phyloP scores from a whole-genome alignment of 2,797 vertebrate genomes.

The Borostomias antarcticus region DNA sequence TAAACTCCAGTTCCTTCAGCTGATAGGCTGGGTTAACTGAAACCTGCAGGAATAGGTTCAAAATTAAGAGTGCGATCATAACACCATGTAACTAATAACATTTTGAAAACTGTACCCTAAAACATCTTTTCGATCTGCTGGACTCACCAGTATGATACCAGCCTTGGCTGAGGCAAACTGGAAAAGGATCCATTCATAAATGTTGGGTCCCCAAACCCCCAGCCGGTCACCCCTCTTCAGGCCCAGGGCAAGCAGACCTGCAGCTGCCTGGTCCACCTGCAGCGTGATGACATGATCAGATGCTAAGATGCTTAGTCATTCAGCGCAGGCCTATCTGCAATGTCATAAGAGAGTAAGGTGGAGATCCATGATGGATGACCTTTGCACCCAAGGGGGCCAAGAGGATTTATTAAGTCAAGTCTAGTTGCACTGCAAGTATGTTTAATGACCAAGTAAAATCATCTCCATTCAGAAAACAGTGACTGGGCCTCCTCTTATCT shows the following conservation, averaged over 20 bases:
- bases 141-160: constrained; percentile 88
- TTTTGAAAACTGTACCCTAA: not conserved
- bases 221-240: constrained; percentile 83
- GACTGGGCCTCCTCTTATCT: not conserved
- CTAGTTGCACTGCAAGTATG: no score
- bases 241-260: constrained; percentile 86
- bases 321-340: not conserved
- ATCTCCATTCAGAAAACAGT: no score
- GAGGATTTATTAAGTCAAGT: no score
- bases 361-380: no score
- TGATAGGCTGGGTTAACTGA: constrained; percentile 89
- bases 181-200: constrained; percentile 87
- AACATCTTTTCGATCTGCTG: not conserved
- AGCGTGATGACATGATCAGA: constrained; percentile 22
- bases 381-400: no score
- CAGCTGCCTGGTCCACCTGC: constrained; percentile 84
- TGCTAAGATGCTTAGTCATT: no score
- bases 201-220: constrained; percentile 91
- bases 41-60: constrained; percentile 79
- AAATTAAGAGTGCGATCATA: no score
- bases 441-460: no score
- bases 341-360: no score
- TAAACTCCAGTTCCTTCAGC: constrained; percentile 80
- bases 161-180: constrained; percentile 88
- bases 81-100: no score